Evolutionary conservation across 2,797 vertebrate genomes (phyloP).

Genomic region (Rhinoraja longicauda): DNA sequence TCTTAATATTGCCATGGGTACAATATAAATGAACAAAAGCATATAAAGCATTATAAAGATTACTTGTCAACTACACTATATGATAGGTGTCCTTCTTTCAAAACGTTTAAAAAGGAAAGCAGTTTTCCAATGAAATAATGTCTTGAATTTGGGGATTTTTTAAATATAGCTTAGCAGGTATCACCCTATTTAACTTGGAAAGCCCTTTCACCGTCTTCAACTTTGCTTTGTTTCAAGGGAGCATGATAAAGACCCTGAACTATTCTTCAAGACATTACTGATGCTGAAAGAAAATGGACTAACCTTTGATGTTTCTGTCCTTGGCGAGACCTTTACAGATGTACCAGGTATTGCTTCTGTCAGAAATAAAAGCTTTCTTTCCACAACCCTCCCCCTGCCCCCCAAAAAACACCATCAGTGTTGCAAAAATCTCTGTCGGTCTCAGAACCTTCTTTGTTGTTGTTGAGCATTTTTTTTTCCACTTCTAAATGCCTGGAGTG

Average conservation of each 20-base stretch:
- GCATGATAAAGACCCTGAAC: slow-evolving; percentile 90
- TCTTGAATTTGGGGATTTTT: background rate
- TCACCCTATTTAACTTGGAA: slow-evolving; percentile 5
- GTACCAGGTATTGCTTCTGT: slow-evolving; percentile 77
- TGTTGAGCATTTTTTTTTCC: slow-evolving; percentile 69
- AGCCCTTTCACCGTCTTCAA: background rate
- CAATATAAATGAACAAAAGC: background rate
- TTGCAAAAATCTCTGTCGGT: slow-evolving; percentile 75
- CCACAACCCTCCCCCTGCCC: slow-evolving; percentile 42
- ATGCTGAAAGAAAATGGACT: slow-evolving; percentile 67
- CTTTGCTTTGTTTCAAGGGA: slow-evolving; percentile 74
- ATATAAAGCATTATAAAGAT: background rate
- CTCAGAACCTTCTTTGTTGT: slow-evolving; percentile 91
- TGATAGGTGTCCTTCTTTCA: background rate
- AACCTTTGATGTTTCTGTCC: slow-evolving; percentile 74
- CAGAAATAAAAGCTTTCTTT: slow-evolving; percentile 41
- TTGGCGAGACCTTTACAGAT: slow-evolving; percentile 79
- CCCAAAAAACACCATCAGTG: slow-evolving; percentile 62
- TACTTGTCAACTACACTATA: background rate
- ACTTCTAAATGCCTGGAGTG: slow-evolving; percentile 84
- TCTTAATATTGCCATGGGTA: background rate
- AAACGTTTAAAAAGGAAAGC: background rate
- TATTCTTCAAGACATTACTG: slow-evolving; percentile 82
- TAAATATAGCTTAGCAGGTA: background rate
- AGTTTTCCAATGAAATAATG: background rate